Conservation (phyloP, 92 coral and sea anemone species). For the Muricea muricata region DNA sequence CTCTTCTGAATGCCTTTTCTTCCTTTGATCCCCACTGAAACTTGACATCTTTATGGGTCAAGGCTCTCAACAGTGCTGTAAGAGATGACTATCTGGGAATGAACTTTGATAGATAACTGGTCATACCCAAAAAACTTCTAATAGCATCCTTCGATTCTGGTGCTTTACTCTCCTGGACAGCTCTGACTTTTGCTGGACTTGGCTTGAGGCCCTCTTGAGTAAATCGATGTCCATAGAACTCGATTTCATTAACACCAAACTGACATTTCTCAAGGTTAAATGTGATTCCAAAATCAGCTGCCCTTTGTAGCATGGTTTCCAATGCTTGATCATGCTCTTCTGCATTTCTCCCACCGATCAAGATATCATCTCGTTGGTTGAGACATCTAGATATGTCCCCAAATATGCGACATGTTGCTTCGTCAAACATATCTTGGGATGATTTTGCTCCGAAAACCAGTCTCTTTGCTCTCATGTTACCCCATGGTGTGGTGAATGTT, state of each 20-base stretch:
- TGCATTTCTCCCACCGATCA: constrained; percentile 50
- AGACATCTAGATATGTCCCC: constrained; percentile 28
- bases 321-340: constrained; percentile 55
- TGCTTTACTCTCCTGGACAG: constrained; percentile 51
- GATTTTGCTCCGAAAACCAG: constrained; percentile 65
- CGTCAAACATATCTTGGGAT: constrained; percentile 76
- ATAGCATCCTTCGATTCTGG: constrained; percentile 64
- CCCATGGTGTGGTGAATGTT: constrained; percentile 70
- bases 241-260: constrained; percentile 58
- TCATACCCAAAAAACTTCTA: constrained; percentile 68
- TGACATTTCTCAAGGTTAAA: constrained; percentile 67
- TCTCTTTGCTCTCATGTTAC: not conserved
- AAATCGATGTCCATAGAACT: constrained; percentile 43
- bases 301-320: constrained; percentile 36
- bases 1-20: constrained; percentile 46
- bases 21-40: constrained; percentile 48
- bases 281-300: constrained; percentile 66
- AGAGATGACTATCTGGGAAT: constrained; percentile 68
- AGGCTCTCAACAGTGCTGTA: constrained; percentile 50
- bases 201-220: constrained; percentile 49
- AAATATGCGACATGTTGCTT: constrained; percentile 60
- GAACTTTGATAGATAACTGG: constrained; percentile 63
- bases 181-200: constrained; percentile 58
- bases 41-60: constrained; percentile 56
- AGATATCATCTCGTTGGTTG: constrained; percentile 65